Base-by-base conservation (phyloP, 2,113 vertebrate genomes). In the Mesitornis unicolor region DNA sequence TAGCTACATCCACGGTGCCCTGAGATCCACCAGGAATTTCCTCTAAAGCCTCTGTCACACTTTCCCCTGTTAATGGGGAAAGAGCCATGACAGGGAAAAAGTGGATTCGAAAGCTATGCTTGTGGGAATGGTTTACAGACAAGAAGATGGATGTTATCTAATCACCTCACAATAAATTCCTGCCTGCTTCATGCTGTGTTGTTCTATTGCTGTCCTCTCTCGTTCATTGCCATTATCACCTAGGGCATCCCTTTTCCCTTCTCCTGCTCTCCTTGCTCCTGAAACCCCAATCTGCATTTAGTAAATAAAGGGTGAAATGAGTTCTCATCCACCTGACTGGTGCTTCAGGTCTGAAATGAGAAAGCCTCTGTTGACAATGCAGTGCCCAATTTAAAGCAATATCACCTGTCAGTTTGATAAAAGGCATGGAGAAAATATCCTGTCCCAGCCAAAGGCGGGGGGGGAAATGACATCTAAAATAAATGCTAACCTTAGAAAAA, bases 381-480 rank as follows among this genome's bases (percentile, higher is more conserved):
- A 53, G 74, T 50, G 71, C 84, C 67, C 91, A 95, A 95, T 95
- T 94, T 90, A 92, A 95, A 94, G 91, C 94, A 96, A 92, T 94
- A 95, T 93, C 93, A 93, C 73, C 94, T 93, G 94, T 89, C 96
- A 96, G 38, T 90, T 95, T 96, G 91, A 96, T 93, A 95, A 96
- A 97, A 97, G 74, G 60, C 69, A 36, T 9, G 53, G 50, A 59
- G 87, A 94, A 93, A 96, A 93, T 76, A 89, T 84, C 67, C 43
- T 0, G 0, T 85, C 84, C 74, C 0, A 0, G 63, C 69, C 69
- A 90, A 85, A 18, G 75, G 48, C n/a, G 40, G 18, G 31, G 9
- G 0, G 22, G 43, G 56, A 91, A 48, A 42, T 95, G 84, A 79
- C 92, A 87, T 73, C 78, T 95, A 65, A 95, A 96, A 95, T 92